Conservation (phyloP, 2,797 vertebrate genomes). For the Buphagus erythrorhynchus region DNA sequence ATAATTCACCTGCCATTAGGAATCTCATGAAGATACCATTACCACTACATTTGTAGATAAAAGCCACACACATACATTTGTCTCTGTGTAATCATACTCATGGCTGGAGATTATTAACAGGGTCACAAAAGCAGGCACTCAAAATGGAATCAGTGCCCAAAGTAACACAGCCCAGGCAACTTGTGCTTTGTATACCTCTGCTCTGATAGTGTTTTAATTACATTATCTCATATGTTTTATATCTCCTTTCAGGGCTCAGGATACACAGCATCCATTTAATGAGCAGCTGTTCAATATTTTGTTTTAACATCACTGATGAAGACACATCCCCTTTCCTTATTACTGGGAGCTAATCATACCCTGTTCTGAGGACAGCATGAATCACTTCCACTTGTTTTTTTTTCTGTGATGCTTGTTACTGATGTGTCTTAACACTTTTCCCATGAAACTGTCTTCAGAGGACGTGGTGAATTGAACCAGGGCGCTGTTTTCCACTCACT, state of each 20-base stretch:
- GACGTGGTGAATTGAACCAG: rapidly evolving
- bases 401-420: neutral
- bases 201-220: neutral
- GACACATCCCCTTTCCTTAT: neutral
- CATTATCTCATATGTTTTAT: neutral
- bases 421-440: neutral
- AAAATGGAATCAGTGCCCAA: neutral
- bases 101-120: neutral
- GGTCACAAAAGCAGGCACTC: neutral
- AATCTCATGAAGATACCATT: neutral
- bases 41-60: neutral
- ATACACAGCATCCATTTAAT: neutral
- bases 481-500: neutral
- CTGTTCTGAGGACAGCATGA: neutral
- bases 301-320: neutral
- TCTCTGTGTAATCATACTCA: neutral
- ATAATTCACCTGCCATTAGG: neutral
- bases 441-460: neutral
- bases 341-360: neutral
- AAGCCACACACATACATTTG: neutral
- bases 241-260: neutral
- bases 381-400: neutral
- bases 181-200: neutral
- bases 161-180: neutral
- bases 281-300: slow-evolving; percentile 26